Conservation (phyloP, 2,888 invertebrate species). For the Noctua janthina region DNA sequence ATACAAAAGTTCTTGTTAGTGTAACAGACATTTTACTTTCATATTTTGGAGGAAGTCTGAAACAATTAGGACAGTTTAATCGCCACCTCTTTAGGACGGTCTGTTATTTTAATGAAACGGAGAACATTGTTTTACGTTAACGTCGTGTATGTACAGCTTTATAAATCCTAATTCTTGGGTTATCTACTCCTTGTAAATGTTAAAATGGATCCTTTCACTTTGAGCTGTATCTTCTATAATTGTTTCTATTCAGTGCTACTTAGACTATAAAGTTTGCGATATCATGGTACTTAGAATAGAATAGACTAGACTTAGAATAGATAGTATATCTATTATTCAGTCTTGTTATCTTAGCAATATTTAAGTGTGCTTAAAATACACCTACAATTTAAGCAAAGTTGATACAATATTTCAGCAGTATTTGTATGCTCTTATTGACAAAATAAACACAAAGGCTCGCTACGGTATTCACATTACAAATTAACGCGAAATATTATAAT, state of each 20-base stretch:
- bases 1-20: slow-evolving; percentile 77
- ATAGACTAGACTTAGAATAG: background rate
- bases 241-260: slow-evolving; percentile 37
- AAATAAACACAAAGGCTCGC: slow-evolving; percentile 14
- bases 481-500: slow-evolving; percentile 44
- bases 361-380: slow-evolving; percentile 22
- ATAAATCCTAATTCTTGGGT: slow-evolving; percentile 55
- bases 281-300: slow-evolving; percentile 27
- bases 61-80: slow-evolving; percentile 74
- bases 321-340: background rate
- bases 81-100: slow-evolving; percentile 68
- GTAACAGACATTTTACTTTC: slow-evolving; percentile 78
- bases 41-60: slow-evolving; percentile 76
- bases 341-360: slow-evolving; percentile 28
- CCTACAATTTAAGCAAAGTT: slow-evolving; percentile 12
- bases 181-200: slow-evolving; percentile 54
- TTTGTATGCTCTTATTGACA: slow-evolving; percentile 6
- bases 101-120: slow-evolving; percentile 68
- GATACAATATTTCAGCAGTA: background rate
- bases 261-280: slow-evolving; percentile 22
- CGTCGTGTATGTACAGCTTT: slow-evolving; percentile 61
- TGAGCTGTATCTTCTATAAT: slow-evolving; percentile 44
- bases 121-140: slow-evolving; percentile 64
- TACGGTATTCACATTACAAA: slow-evolving; percentile 35
- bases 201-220: slow-evolving; percentile 46